A percentile compares a stretch with the other conserved stretches of the same genome.
Evolutionary conservation across 2,888 invertebrate species (phyloP).

Genomic region (Herminia tarsipennalis): DNA sequence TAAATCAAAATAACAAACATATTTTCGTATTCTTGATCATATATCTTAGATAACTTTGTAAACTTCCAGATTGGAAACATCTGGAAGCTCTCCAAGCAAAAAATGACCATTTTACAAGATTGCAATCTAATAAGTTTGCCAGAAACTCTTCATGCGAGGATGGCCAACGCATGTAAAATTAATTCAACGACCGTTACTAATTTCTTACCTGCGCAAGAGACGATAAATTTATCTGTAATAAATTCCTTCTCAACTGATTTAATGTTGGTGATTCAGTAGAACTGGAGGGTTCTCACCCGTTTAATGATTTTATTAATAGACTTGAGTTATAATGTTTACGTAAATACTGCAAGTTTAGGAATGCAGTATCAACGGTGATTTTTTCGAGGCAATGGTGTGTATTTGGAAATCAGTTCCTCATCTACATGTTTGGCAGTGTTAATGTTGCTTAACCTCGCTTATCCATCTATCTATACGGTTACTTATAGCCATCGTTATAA

Average conservation of each 20-base stretch:
- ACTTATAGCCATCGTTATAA: no score
- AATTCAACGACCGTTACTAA: slow-evolving; percentile 47
- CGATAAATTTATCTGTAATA: slow-evolving; percentile 49
- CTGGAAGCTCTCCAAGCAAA: slow-evolving; percentile 40
- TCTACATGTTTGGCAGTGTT: no score
- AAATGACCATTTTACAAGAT: slow-evolving; percentile 28
- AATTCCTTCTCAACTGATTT: slow-evolving; percentile 50
- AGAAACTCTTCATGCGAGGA: slow-evolving; percentile 33
- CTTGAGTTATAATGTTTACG: slow-evolving; percentile 26
- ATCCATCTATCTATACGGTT: no score
- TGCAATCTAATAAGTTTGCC: slow-evolving; percentile 44
- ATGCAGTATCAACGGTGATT: no score
- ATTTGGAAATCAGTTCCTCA: no score
- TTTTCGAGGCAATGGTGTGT: no score
- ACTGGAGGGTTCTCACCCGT: slow-evolving; percentile 2
- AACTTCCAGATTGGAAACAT: slow-evolving; percentile 39
- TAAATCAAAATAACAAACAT: not conserved
- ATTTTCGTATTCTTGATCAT: slow-evolving; percentile 10
- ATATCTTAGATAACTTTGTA: slow-evolving; percentile 21
- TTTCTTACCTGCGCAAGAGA: slow-evolving; percentile 51
- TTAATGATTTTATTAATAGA: slow-evolving; percentile 22
- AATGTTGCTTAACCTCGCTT: no score
- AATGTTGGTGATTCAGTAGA: slow-evolving; percentile 41
- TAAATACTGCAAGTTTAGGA: no score
- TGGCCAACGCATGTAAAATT: slow-evolving; percentile 46